Evolutionary conservation across 2,113 vertebrate genomes (phyloP).

Genomic region (Tor tambroides): DNA sequence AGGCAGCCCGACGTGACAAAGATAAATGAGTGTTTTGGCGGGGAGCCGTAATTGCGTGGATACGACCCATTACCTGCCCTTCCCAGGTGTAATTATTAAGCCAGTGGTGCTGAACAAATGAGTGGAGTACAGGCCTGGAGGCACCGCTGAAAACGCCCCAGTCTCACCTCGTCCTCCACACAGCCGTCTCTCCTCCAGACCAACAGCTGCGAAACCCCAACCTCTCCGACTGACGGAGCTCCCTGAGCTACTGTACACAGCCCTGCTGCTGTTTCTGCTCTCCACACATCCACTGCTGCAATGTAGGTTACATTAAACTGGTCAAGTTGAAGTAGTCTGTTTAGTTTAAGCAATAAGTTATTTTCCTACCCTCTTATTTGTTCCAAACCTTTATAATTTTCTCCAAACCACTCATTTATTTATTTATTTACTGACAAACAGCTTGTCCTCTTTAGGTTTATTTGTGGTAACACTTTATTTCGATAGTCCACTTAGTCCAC

Average conservation of each 20-base stretch:
- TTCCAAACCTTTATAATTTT: not conserved
- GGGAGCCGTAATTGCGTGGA: conserved; percentile 68
- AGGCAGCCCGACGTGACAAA: conserved; percentile 65
- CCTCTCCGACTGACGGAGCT: conserved; percentile 10
- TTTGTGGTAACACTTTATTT: not conserved
- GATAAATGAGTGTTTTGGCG: conserved; percentile 68
- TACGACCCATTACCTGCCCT: conserved; percentile 73
- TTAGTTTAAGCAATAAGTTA: not conserved
- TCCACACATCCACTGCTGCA: not conserved
- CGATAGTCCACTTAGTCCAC: no score
- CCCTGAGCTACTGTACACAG: not conserved
- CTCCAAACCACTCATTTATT: not conserved
- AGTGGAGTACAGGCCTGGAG: conserved; percentile 69
- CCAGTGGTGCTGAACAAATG: conserved; percentile 76
- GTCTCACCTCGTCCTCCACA: conserved; percentile 28
- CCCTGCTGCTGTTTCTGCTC: not conserved
- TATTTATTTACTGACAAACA: not conserved
- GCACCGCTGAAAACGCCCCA: conserved; percentile 49
- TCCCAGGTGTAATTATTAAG: conserved; percentile 76
- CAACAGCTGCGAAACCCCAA: conserved; percentile 37
- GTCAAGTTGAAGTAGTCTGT: not conserved
- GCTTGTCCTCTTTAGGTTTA: not conserved
- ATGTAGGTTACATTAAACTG: not conserved
- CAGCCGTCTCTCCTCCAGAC: conserved; percentile 24
- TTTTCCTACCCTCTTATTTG: not conserved